These are phyloP conservation scores for Notodonta ziczac DNA, from an alignment of 2,888 invertebrate genomes.

Conservation along the genomic window DNA sequence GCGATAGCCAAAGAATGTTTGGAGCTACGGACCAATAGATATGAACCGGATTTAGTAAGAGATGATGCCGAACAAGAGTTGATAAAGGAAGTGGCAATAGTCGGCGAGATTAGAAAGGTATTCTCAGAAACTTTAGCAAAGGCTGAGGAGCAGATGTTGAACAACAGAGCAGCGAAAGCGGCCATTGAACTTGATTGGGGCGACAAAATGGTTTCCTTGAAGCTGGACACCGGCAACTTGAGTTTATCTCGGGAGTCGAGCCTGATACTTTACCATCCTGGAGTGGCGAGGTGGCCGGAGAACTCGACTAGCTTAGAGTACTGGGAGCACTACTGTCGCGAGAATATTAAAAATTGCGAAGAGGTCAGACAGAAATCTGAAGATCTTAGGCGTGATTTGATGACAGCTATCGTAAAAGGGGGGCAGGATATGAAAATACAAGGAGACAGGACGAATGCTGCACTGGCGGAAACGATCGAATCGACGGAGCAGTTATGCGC, in stretches of 20 bases:
- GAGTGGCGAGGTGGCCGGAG: conserved; percentile 91
- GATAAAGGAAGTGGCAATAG: conserved; percentile 90
- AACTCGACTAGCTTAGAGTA: conserved; percentile 88
- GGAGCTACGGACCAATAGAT: conserved; percentile 87
- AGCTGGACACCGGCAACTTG: conserved; percentile 88
- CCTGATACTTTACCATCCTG: conserved; percentile 89
- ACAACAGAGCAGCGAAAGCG: conserved; percentile 91
- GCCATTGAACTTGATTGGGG: conserved; percentile 95
- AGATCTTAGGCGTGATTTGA: conserved; percentile 87
- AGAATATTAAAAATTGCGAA: conserved; percentile 90
- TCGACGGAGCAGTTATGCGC: conserved; percentile 89
- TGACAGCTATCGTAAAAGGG: conserved; percentile 90
- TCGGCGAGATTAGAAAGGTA: conserved; percentile 87
- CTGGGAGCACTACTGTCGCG: conserved; percentile 92
- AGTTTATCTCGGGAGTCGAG: conserved; percentile 87
- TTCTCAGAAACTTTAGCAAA: conserved; percentile 86
- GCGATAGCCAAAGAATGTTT: conserved; percentile 90
- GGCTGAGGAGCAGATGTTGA: conserved; percentile 88
- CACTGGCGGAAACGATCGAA: conserved; percentile 88
- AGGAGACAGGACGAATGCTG: conserved; percentile 91
- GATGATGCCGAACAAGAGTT: conserved; percentile 93
- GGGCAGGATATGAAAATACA: conserved; percentile 93
- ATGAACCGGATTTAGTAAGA: conserved; percentile 90
- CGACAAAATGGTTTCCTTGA: conserved; percentile 91
- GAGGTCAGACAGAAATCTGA: conserved; percentile 89